Evolutionary conservation across 2,113 vertebrate species (phyloP).

Genomic region (Anser brachyrhynchus): DNA sequence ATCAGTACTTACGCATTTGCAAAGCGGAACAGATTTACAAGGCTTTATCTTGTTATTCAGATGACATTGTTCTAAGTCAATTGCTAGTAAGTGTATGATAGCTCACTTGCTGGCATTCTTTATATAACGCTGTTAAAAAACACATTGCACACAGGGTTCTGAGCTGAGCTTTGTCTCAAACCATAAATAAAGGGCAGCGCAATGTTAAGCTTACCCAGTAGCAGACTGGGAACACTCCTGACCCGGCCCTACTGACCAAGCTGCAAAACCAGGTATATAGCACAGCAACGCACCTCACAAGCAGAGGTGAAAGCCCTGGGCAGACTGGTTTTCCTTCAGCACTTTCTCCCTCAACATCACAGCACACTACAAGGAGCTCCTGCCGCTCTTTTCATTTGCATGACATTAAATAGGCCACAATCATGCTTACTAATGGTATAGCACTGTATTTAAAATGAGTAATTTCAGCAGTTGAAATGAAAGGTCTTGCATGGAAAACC

Average conservation of each 20-base stretch:
- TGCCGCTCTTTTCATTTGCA: not conserved
- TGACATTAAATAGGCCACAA: not conserved
- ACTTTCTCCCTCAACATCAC: not conserved
- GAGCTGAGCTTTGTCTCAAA: not conserved
- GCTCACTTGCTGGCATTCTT: not conserved
- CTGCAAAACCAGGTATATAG: not conserved
- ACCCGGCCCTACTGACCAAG: not conserved
- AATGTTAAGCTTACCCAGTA: not conserved
- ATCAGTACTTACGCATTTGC: fast-evolving
- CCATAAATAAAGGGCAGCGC: not conserved
- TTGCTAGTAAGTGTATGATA: not conserved
- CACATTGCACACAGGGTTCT: not conserved
- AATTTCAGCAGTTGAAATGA: not conserved
- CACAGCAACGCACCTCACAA: not conserved
- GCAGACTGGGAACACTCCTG: not conserved
- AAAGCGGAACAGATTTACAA: not conserved
- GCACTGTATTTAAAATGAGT: not conserved
- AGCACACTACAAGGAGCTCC: not conserved
- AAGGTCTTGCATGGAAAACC: not conserved
- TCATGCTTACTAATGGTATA: not conserved
- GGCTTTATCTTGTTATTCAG: not conserved
- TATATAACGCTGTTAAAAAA: not conserved
- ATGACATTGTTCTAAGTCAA: not conserved
- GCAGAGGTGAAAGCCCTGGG: not conserved
- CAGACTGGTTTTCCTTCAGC: not conserved